These are phyloP conservation scores for Drosophila littoralis DNA, from an alignment of 1,140 invertebrate species.

Conservation along the genomic window DNA sequence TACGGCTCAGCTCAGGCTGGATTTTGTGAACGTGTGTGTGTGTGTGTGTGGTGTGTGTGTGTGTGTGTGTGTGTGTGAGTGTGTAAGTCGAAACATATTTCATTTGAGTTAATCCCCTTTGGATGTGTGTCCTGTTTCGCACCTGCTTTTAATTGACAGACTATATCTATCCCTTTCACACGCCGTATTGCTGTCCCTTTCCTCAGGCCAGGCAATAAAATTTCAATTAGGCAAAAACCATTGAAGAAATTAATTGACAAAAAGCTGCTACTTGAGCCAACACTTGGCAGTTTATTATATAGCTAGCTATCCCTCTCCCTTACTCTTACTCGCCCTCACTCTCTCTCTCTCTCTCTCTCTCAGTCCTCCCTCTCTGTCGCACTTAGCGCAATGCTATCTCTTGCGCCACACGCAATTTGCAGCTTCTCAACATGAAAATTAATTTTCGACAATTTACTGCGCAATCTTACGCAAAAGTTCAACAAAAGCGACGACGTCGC, in stretches of 20 bases:
- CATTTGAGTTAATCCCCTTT: neutral
- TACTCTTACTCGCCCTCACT: too few species aligned
- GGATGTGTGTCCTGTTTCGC: neutral
- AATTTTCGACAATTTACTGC: slow-evolving; percentile 83
- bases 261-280: slow-evolving; percentile 62
- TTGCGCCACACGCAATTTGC: slow-evolving; percentile 63
- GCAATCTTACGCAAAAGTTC: slow-evolving; percentile 82
- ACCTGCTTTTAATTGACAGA: neutral
- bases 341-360: slow-evolving; percentile 9
- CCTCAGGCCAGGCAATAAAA: slow-evolving; percentile 66
- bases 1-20: slow-evolving; percentile 15
- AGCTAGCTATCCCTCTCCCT: neutral
- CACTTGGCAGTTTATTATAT: slow-evolving; percentile 17
- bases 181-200: slow-evolving; percentile 1
- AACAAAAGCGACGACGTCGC: slow-evolving; percentile 70
- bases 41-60: slow-evolving; percentile 24
- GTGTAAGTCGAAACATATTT: slow-evolving; percentile 40
- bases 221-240: slow-evolving; percentile 81
- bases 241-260: slow-evolving; percentile 82
- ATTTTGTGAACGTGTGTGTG: slow-evolving; percentile 17
- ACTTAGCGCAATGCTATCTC: slow-evolving; percentile 23
- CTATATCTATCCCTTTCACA: neutral
- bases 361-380: slow-evolving; percentile 13
- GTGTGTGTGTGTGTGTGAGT: slow-evolving; percentile 32
- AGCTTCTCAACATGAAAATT: slow-evolving; percentile 82